A percentile compares a stretch with the other conserved stretches of the same genome.
These are phyloP conservation scores for Eilema griseolum DNA, from an alignment of 2,888 invertebrate genomes.

Conservation along the genomic window DNA sequence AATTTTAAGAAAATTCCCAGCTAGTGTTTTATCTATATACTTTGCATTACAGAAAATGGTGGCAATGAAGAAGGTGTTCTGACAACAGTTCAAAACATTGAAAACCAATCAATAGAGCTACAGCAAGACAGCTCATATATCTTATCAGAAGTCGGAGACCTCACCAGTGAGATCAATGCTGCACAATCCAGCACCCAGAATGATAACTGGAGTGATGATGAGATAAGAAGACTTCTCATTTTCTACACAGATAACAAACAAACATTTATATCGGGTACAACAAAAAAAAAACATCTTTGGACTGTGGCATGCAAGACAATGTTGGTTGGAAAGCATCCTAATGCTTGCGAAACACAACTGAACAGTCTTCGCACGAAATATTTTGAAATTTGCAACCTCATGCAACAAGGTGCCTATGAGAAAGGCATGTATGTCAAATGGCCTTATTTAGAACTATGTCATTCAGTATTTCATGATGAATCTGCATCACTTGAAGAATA, in stretches of 20 bases:
- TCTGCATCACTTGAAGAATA: slow-evolving; percentile 13
- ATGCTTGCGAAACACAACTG: slow-evolving; percentile 69
- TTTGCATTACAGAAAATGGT: slow-evolving; percentile 66
- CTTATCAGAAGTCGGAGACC: slow-evolving; percentile 50
- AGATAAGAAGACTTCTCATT: slow-evolving; percentile 69
- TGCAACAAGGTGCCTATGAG: slow-evolving; percentile 56
- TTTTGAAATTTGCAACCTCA: slow-evolving; percentile 56
- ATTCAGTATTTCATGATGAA: slow-evolving; percentile 76
- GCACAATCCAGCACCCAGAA: slow-evolving; percentile 16
- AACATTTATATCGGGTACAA: slow-evolving; percentile 66
- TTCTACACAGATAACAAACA: slow-evolving; percentile 80
- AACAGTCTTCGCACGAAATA: slow-evolving; percentile 67
- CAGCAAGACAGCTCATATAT: slow-evolving; percentile 56
- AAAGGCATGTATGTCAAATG: slow-evolving; percentile 64
- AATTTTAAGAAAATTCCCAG: neutral
- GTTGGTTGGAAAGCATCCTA: slow-evolving; percentile 67
- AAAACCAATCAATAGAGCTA: slow-evolving; percentile 55
- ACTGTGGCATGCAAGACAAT: slow-evolving; percentile 78
- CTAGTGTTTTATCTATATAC: neutral
- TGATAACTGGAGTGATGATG: slow-evolving; percentile 70
- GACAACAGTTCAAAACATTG: slow-evolving; percentile 62
- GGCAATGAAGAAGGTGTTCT: slow-evolving; percentile 63
- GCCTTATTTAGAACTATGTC: slow-evolving; percentile 69
- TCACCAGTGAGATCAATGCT: slow-evolving; percentile 27
- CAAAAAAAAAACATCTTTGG: slow-evolving; percentile 75